Base-by-base conservation (phyloP, 2,888 invertebrate genomes). In the Electrophaes corylata region DNA sequence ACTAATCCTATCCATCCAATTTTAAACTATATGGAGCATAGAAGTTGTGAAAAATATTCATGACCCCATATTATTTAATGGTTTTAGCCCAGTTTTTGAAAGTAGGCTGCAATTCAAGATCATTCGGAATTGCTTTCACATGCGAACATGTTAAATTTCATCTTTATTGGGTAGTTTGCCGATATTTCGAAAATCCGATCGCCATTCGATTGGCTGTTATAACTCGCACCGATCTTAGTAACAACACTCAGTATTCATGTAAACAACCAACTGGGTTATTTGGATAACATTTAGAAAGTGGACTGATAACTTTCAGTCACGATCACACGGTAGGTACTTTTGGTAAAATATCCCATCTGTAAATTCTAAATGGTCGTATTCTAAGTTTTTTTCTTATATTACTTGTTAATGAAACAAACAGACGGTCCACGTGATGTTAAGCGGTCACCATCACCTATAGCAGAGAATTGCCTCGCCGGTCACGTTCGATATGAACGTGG, bases 261-360 rank as follows among this genome's bases (percentile, higher is more conserved):
- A 61, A 48, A 62, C 51, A 65, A 57, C 62, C 46, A 31, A 60
- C 51, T 57, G 8, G 39, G 55, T 53, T 48, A 45, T 51, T 58
- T 47, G 60, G 54, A 47, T 56, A 57, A 49, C 51, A 58, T 61
- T 62, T 65, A 67, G 63, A 65, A 67, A 67, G 67, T 63, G 33
- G 35, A 49, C 49, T 57, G 37, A 35, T 51, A 39, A 57, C 63
- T 67, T 65, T 63, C 54, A 49, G 59, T 67, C 60, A 64, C 61
- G 62, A 67, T 51, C n/a, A 35, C 33, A 16, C 8, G 1, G 4
- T 47, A 23, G 23, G 4, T 3, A 23, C 23, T 23, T n/a, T n/a
- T n/a, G n/a, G n/a, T n/a, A n/a, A n/a, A n/a, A n/a, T n/a, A n/a
- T n/a, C n/a, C n/a, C n/a, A n/a, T n/a, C n/a, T n/a, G n/a, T n/a